Evolutionary conservation across 2,888 invertebrate genomes (phyloP).

Genomic region (Drosophila flavopinicola): DNA sequence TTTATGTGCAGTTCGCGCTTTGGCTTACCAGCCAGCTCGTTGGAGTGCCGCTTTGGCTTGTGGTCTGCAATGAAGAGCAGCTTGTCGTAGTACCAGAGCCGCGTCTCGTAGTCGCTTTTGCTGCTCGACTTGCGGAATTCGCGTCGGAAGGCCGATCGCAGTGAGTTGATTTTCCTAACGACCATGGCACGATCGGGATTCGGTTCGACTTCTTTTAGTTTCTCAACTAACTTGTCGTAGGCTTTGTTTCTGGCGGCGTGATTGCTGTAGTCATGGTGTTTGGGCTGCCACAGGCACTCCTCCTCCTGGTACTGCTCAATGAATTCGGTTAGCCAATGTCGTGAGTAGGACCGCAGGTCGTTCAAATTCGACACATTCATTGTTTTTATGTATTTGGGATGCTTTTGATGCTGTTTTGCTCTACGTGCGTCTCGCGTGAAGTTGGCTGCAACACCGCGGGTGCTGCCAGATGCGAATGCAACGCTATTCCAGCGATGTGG

Average conservation of each 20-base stretch:
- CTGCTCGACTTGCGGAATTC: conserved; percentile 81
- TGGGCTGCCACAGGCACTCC: conserved; percentile 83
- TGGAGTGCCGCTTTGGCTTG: conserved; percentile 76
- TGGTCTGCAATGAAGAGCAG: conserved; percentile 83
- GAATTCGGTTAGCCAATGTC: conserved; percentile 83
- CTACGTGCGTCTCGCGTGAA: conserved; percentile 65
- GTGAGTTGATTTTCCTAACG: conserved; percentile 83
- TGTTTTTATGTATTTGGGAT: conserved; percentile 21
- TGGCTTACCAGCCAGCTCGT: conserved; percentile 64
- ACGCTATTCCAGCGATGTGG: conserved; percentile 15
- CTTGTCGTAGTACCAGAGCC: conserved; percentile 83
- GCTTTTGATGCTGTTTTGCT: conserved; percentile 63
- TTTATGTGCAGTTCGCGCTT: conserved; percentile 77
- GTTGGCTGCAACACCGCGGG: conserved; percentile 50
- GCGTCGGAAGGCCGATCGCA: conserved; percentile 83
- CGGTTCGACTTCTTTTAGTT: conserved; percentile 83
- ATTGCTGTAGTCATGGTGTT: conserved; percentile 83
- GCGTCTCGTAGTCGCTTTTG: conserved; percentile 82
- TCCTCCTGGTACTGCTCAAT: conserved; percentile 83
- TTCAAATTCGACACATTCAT: conserved; percentile 73
- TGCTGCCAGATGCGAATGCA: conserved; percentile 9
- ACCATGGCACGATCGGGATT: conserved; percentile 84
- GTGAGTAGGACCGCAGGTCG: conserved; percentile 83
- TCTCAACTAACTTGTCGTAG: conserved; percentile 83
- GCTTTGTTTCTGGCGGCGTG: conserved; percentile 82